A percentile compares a stretch with the other conserved stretches of the same genome.
These are phyloP conservation scores for Ovis aries DNA, from an alignment of 2,113 vertebrate genomes.

Conservation along the genomic window ARS-UI_Ramb_v3.0 NC_056054.1:180564501-180565000, in stretches of 20 bases:
- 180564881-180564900: neutral
- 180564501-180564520: neutral
- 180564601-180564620: neutral
- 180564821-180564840: neutral
- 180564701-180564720: neutral
- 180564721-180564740: neutral
- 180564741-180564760: neutral
- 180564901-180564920: neutral
- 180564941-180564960: neutral
- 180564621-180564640: neutral
- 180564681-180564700: neutral
- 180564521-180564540: neutral
- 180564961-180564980: neutral
- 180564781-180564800: neutral
- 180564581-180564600: neutral
- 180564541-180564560: neutral
- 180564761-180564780: neutral
- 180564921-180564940: neutral
- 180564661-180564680: neutral
- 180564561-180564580: neutral
- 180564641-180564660: neutral
- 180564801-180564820: neutral
- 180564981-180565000: neutral
- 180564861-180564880: neutral
- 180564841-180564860: neutral